phyloP scores from a whole-genome alignment of 2,113 vertebrate genomes.

The Atractosteus spatula region DNA sequence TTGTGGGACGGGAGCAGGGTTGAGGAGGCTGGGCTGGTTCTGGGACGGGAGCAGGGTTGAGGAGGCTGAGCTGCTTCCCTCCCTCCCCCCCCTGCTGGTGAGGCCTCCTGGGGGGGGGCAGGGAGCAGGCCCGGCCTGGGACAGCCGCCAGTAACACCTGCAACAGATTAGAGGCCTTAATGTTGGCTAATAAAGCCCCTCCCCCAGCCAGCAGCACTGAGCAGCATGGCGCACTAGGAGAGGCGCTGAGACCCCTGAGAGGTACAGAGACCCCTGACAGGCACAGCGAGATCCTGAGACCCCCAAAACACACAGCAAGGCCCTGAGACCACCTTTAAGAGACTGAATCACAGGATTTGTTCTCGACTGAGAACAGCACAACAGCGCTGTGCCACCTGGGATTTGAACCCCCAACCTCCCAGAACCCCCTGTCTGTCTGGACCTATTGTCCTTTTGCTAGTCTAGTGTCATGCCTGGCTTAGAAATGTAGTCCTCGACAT shows the following conservation, averaged over 20 bases:
- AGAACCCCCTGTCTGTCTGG: too few species aligned
- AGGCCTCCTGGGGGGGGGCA: slow-evolving; percentile 52
- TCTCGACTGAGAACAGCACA: too few species aligned
- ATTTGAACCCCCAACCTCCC: too few species aligned
- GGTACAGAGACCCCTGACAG: neutral
- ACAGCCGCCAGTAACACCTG: slow-evolving; percentile 73
- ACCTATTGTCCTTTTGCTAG: too few species aligned
- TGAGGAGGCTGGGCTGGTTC: slow-evolving; percentile 20
- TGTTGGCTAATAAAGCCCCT: slow-evolving; percentile 69
- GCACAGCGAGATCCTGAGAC: neutral
- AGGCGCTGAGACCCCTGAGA: slow-evolving; percentile 17
- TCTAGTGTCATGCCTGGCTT: too few species aligned
- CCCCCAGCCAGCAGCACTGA: slow-evolving; percentile 56
- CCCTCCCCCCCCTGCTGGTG: slow-evolving; percentile 34
- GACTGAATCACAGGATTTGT: too few species aligned
- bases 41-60: neutral
- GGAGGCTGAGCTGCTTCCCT: neutral
- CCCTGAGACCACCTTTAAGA: too few species aligned
- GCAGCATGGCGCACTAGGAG: slow-evolving; percentile 26
- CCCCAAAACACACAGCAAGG: neutral
- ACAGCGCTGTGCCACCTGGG: too few species aligned
- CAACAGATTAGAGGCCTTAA: slow-evolving; percentile 74
- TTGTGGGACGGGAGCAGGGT: slow-evolving; percentile 1
- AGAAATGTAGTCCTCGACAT: too few species aligned
- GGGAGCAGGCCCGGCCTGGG: slow-evolving; percentile 44